Evolutionary conservation across 2,797 vertebrate genomes (phyloP).

Genomic region (Brachymystax lenok): DNA sequence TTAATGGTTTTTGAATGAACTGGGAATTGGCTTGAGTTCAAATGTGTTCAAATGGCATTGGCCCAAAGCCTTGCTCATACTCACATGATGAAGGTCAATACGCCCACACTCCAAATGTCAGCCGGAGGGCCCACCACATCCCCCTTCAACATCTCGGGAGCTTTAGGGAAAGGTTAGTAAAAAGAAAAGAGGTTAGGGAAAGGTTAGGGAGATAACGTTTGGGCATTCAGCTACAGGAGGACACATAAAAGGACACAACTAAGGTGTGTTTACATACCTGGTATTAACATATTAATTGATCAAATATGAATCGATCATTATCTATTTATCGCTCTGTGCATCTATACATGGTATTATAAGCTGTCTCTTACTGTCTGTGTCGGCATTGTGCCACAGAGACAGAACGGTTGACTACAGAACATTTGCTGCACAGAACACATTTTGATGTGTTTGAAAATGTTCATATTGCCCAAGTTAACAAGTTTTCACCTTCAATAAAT

Average conservation of each 20-base stretch:
- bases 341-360: not conserved
- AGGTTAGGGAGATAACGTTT: not conserved
- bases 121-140: slow-evolving; percentile 94
- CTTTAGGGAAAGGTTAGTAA: slow-evolving; percentile 62
- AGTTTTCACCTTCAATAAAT: too few species aligned
- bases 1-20: too few species aligned
- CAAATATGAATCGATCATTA: not conserved
- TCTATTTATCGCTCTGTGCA: not conserved
- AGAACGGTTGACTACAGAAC: too few species aligned
- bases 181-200: not conserved
- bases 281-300: not conserved
- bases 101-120: slow-evolving; percentile 93
- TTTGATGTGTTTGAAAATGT: too few species aligned
- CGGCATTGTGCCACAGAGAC: too few species aligned
- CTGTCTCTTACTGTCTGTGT: too few species aligned
- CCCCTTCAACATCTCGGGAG: slow-evolving; percentile 96
- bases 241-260: not conserved
- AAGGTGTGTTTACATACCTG: not conserved
- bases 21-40: too few species aligned
- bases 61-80: slow-evolving; percentile 48
- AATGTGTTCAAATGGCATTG: too few species aligned
- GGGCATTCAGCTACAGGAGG: not conserved
- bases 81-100: slow-evolving; percentile 96
- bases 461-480: too few species aligned
- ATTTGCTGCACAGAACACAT: too few species aligned